These are phyloP conservation scores for Pollicipes pollicipes DNA, from an alignment of 1,140 invertebrate genomes.

Conservation along the genomic window DNA sequence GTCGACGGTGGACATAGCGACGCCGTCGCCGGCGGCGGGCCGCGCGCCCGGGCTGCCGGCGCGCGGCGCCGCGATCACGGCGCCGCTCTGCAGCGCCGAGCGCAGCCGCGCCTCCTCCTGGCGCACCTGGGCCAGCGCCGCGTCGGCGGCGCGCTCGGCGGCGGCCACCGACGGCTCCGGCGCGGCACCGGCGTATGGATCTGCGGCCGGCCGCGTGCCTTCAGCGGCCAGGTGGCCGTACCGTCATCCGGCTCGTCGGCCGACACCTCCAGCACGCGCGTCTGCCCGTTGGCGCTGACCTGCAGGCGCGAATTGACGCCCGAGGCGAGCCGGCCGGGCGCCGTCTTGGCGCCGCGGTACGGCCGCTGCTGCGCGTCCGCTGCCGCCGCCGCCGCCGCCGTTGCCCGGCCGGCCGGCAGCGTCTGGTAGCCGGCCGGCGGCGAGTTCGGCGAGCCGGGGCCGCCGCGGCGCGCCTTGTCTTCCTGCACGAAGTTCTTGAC, in stretches of 20 bases:
- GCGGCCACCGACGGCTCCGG: too few relatives aligned
- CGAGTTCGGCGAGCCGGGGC: background rate
- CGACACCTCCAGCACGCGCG: conserved; percentile 7
- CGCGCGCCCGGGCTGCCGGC: conserved; percentile 21
- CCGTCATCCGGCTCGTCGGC: conserved; percentile 20
- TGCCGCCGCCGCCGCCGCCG: too few relatives aligned
- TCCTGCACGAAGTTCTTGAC: conserved; percentile 61
- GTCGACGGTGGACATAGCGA: conserved; percentile 35
- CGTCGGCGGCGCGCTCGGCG: conserved; percentile 18
- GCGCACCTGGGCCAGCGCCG: conserved; percentile 10
- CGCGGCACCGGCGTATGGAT: too few relatives aligned
- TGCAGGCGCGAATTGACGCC: background rate
- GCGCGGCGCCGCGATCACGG: conserved; percentile 3
- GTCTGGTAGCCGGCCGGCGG: conserved; percentile 9
- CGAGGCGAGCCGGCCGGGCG: background rate
- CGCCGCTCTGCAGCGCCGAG: conserved; percentile 6
- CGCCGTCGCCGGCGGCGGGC: too few relatives aligned
- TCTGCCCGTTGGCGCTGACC: conserved; percentile 4
- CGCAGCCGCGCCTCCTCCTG: conserved; percentile 12
- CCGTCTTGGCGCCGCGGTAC: background rate
- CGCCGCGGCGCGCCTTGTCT: conserved; percentile 43
- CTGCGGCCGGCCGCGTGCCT: conserved; percentile 33
- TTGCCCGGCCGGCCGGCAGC: conserved; percentile 6
- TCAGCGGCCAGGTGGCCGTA: conserved; percentile 42
- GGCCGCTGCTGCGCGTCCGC: too few relatives aligned